A percentile compares a stretch with the other conserved stretches of the same genome.
These are phyloP conservation scores for Hylia prasina DNA, from an alignment of 2,113 vertebrate species.

Conservation along the genomic window DNA sequence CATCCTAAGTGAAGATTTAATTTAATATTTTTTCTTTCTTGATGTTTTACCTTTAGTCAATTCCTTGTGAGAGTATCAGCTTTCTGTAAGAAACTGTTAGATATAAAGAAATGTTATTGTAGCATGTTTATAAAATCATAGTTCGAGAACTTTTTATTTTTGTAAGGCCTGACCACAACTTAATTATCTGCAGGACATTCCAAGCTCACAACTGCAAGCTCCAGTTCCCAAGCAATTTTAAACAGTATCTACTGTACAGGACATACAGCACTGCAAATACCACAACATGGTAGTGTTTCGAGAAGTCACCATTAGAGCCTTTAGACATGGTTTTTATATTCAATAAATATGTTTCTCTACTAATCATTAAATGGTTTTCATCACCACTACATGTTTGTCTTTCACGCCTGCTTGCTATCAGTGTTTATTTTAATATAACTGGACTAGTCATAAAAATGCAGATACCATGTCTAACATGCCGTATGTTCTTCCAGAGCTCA, in stretches of 20 bases:
- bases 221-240: slow-evolving; percentile 82
- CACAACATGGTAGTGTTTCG: slow-evolving; percentile 77
- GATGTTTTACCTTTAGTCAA: slow-evolving; percentile 98
- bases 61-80: slow-evolving; percentile 92
- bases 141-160: slow-evolving; percentile 85
- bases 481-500: not conserved
- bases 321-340: slow-evolving; percentile 72
- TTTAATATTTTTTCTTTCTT: slow-evolving; percentile 98
- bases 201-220: slow-evolving; percentile 86
- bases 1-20: slow-evolving; percentile 97
- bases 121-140: slow-evolving; percentile 97
- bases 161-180: slow-evolving; percentile 85
- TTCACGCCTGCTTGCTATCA: slow-evolving; percentile 51
- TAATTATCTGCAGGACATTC: slow-evolving; percentile 94
- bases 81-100: slow-evolving; percentile 97
- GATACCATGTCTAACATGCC: not conserved
- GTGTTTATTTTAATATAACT: slow-evolving; percentile 48
- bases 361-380: slow-evolving; percentile 76
- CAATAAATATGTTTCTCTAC: slow-evolving; percentile 72
- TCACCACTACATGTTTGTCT: slow-evolving; percentile 50
- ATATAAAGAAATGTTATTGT: slow-evolving; percentile 98
- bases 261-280: slow-evolving; percentile 70
- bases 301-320: slow-evolving; percentile 76
- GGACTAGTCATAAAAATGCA: slow-evolving; percentile 11
- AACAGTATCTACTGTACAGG: slow-evolving; percentile 82